Base-by-base conservation (phyloP, 92 coral and sea anemone genomes). In the Epizoanthus stellaris region DNA sequence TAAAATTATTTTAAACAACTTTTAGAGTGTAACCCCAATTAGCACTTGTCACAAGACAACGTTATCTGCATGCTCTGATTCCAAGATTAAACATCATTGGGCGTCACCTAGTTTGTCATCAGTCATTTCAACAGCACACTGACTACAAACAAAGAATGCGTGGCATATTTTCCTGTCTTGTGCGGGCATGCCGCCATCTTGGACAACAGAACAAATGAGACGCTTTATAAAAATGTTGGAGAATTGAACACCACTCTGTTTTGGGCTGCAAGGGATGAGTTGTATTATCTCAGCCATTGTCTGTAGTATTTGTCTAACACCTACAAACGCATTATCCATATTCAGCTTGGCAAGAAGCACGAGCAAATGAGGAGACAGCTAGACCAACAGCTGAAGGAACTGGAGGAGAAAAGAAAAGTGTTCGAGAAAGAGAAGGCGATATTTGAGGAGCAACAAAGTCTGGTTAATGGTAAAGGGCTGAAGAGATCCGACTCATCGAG, bases 311-410 rank as follows among this genome's bases (percentile, higher is more conserved):
- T 58, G 39, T 36, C 9, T 73, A 8, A 20, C 30, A 54, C 53
- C 45, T 36, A 56, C 34, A 23, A 57, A 4, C 30, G 2, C 45
- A 57, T 84, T 25, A 10, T 63, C 73, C 17, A 85, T 53, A n/a
- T n/a, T n/a, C 85, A 96, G 99, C 87, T 96, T 67, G 95, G 93
- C 56, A 94, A 93, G 87, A 96, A 96, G 83, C 98, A 96, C 70
- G 98, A 96, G 80, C 99, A 94, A 80, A 93, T 88, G 94, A 77
- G 98, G 62, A 93, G 93, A 49, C 99, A 96, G 75, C 91, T 96
- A 43, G 99, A 96, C 49, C 91, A 90, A 52, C 98, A 96, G 80
- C 94, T 90, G 77, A 91, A 92, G 79, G 99, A 96, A 40, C 88
- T 96, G 88, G 99, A 96, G 67, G 99, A 96, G 53, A 96, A 96